A percentile compares a stretch with the other conserved stretches of the same genome.
Evolutionary conservation across 1,140 invertebrate genomes (phyloP).

Genomic region (Protaetia brevitarsis): DNA sequence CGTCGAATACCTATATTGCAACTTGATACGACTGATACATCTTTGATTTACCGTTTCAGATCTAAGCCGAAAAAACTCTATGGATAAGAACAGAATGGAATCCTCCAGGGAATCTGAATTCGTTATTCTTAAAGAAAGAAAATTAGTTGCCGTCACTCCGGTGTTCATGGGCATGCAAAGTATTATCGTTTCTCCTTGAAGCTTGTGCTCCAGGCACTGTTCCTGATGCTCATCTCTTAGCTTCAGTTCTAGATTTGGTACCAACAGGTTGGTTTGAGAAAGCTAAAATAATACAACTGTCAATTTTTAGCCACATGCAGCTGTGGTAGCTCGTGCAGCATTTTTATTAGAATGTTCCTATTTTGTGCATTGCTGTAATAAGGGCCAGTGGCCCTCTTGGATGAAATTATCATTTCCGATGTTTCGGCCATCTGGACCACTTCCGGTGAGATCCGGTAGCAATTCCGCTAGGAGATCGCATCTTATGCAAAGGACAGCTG

Average conservation of each 20-base stretch:
- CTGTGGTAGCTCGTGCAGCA: conserved; percentile 85
- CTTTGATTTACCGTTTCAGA: conserved; percentile 52
- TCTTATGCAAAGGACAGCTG: conserved; percentile 85
- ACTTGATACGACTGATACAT: too few species aligned
- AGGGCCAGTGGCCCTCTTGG: conserved; percentile 96
- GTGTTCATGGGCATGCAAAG: conserved; percentile 78
- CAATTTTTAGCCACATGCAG: conserved; percentile 85
- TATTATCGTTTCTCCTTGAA: conserved; percentile 87
- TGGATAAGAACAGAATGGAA: conserved; percentile 71
- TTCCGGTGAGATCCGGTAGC: conserved; percentile 46
- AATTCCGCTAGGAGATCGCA: conserved; percentile 67
- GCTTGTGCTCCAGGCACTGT: conserved; percentile 92
- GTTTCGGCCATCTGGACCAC: conserved; percentile 70
- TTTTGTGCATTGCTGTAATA: conserved; percentile 96
- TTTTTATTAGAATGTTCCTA: conserved; percentile 92
- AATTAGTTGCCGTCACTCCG: conserved; percentile 69
- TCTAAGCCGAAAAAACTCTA: conserved; percentile 77
- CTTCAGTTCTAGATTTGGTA: conserved; percentile 93
- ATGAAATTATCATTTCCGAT: conserved; percentile 84
- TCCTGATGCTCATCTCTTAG: conserved; percentile 93
- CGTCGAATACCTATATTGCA: background rate
- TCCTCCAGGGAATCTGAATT: conserved; percentile 78
- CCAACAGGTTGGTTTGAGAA: too few species aligned
- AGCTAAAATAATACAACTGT: too few species aligned
- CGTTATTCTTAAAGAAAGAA: conserved; percentile 80